Conservation (phyloP, 2,113 vertebrate genomes). For the Todiramphus chloris region DNA sequence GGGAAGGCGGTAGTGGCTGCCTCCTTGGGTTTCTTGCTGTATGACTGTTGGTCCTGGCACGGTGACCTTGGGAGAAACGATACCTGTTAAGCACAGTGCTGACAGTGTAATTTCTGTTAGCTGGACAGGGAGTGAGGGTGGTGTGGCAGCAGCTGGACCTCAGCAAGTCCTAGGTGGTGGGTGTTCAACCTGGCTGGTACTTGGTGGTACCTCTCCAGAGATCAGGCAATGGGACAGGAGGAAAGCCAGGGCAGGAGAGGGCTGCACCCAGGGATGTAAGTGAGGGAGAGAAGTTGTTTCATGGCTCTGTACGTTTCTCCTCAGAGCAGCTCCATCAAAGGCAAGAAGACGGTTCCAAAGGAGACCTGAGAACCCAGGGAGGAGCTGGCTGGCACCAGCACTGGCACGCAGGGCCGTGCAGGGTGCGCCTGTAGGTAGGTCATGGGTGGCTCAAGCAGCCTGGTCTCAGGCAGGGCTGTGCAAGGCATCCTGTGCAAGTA, state of each 20-base stretch:
- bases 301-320: neutral
- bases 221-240: neutral
- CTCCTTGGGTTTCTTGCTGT: neutral
- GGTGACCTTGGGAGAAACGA: rapidly evolving
- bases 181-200: neutral
- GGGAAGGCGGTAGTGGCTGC: neutral
- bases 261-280: neutral
- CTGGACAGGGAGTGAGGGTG: neutral
- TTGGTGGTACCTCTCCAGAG: neutral
- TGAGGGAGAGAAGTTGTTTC: neutral
- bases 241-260: neutral
- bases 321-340: neutral
- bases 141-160: neutral
- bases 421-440: rapidly evolving
- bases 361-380: neutral
- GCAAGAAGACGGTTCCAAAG: neutral
- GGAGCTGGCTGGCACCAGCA: neutral
- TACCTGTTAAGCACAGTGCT: neutral
- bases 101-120: neutral
- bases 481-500: neutral
- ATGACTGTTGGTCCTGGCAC: neutral
- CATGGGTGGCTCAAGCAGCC: neutral
- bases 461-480: neutral
- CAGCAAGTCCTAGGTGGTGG: neutral
- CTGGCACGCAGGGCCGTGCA: rapidly evolving